Conservation (phyloP, 2,888 invertebrate genomes). For the Bellardia bayeri region DNA sequence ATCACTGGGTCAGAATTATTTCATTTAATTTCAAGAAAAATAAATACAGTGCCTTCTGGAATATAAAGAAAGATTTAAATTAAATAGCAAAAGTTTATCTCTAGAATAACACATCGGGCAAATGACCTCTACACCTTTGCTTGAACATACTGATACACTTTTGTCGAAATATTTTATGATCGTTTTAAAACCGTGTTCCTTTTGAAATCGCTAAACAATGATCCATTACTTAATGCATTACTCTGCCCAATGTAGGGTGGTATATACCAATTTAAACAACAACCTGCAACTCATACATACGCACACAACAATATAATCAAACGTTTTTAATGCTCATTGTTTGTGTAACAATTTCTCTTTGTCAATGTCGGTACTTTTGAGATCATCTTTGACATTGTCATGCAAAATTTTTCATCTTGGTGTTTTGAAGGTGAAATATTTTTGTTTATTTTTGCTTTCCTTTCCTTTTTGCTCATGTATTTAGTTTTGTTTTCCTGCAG, state of each 20-base stretch:
- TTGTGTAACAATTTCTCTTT: conserved; percentile 63
- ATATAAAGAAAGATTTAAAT: too few relatives aligned
- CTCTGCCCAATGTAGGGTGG: background rate
- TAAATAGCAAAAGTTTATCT: too few relatives aligned
- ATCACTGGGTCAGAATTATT: too few relatives aligned
- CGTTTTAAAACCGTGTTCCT: too few relatives aligned
- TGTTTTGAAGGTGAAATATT: conserved; percentile 59
- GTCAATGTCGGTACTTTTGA: conserved; percentile 61
- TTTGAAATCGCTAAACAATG: too few relatives aligned
- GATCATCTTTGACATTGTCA: conserved; percentile 72
- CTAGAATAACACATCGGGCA: too few relatives aligned
- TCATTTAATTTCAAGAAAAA: too few relatives aligned
- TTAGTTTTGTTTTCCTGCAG: background rate
- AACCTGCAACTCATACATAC: background rate
- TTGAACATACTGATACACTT: too few relatives aligned
- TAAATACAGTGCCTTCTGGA: too few relatives aligned
- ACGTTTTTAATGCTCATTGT: conserved; percentile 62
- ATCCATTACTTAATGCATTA: too few relatives aligned
- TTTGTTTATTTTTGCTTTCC: conserved; percentile 32
- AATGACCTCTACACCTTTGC: too few relatives aligned
- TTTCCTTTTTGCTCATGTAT: background rate
- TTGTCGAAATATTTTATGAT: too few relatives aligned
- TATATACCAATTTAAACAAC: background rate
- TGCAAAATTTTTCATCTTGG: conserved; percentile 60
- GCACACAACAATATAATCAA: conserved; percentile 26